Base-by-base conservation (phyloP, 2,888 invertebrate species). In the Dolomedes plantarius region DNA sequence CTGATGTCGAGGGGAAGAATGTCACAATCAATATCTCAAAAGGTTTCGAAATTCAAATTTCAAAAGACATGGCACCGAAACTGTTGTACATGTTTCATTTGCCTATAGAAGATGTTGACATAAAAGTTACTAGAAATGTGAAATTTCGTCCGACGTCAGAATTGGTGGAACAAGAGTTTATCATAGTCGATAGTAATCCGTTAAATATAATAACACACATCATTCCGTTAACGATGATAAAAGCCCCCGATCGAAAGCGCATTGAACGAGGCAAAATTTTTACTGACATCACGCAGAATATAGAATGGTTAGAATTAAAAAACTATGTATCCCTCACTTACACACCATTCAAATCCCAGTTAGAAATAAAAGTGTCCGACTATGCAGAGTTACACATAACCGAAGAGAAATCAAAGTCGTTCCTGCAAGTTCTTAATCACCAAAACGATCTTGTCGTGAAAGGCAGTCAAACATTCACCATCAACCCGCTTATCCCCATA, bases 11-110 rank as follows among this genome's bases (percentile, higher is more conserved):
- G 0, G 13, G 32, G 16, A 23, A 16, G 11, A 32, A 39, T 11
- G 41, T 69, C 23, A 27, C 5, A 5, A 13, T 69, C 3, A n/a
- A 39, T 27, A 9, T 65, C 3, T 28, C 31, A 9, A 31, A 73
- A 0, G n/a, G 5, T 1, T 65, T 19, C 41, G 56, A 73, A 73
- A 36, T 73, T 27, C 27, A 50, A 28, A 67, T 81, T 11, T 0
- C 9, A 27, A 50, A 65, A 2, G 11, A 27, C 0, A 1, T 16
- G 9, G 71, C 65, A 0, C 50, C 76, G 0, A 41, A 31, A 32
- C 23, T 83, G n/a, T 46, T 83, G 32, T 29, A 28, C 5, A 71
- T 71, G 41, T 32, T 80, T 16, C n/a, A 74, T 81, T 68, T 56
- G 29, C 11, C 39, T 56, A 19, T 39, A 27, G 16, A 23, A 19